These are phyloP conservation scores for Lottia scabra DNA, from an alignment of 2,888 invertebrate species.

Conservation along the genomic window DNA sequence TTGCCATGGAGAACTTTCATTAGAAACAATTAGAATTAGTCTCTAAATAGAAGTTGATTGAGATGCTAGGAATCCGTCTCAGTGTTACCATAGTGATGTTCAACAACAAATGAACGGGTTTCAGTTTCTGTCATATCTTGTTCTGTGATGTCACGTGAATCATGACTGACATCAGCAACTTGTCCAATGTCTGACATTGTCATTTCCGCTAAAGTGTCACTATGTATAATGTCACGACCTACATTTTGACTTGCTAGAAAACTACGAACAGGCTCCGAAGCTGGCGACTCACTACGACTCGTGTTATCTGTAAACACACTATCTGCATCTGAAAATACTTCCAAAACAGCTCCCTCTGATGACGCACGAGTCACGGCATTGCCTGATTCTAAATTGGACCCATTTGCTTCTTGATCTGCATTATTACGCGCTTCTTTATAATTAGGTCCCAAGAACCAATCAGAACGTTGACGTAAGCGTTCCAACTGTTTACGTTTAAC, in stretches of 20 bases:
- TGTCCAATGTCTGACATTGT: conserved; percentile 38
- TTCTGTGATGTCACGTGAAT: conserved; percentile 29
- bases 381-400: conserved; percentile 43
- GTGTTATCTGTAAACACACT: conserved; percentile 60
- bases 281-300: conserved; percentile 61
- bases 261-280: conserved; percentile 57
- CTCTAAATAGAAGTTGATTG: background rate
- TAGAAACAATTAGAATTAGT: background rate
- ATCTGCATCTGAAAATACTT: conserved; percentile 56
- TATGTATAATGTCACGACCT: conserved; percentile 55
- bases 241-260: conserved; percentile 40
- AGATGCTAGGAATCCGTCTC: conserved; percentile 47
- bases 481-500: conserved; percentile 85
- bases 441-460: conserved; percentile 85
- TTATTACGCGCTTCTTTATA: conserved; percentile 25
- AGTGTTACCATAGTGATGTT: conserved; percentile 53
- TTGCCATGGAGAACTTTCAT: background rate
- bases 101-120: conserved; percentile 54
- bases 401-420: conserved; percentile 15
- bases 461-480: conserved; percentile 95
- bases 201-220: conserved; percentile 54
- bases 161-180: conserved; percentile 20
- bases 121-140: conserved; percentile 51
- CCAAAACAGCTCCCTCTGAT: conserved; percentile 58
- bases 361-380: conserved; percentile 58